phyloP scores from a whole-genome alignment of 2,888 invertebrate genomes.

The Papilio gigon region DNA sequence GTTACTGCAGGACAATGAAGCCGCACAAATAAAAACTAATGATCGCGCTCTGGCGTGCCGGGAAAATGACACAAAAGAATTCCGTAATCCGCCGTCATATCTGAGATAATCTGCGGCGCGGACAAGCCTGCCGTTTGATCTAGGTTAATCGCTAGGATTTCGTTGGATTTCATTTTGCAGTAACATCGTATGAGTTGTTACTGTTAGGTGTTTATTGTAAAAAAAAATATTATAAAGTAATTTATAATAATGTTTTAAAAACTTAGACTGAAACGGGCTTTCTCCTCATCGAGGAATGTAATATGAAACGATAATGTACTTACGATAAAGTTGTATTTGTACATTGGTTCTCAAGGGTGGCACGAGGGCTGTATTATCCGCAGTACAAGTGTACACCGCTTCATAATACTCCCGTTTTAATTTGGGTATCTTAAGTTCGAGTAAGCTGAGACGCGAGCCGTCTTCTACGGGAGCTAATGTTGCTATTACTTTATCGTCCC shows the following conservation, averaged over 20 bases:
- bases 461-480: conserved; percentile 69
- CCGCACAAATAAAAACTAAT: conserved; percentile 52
- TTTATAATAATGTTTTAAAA: not conserved
- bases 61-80: conserved; percentile 51
- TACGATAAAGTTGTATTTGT: conserved; percentile 86
- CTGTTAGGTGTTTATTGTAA: conserved; percentile 5
- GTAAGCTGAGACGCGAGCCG: conserved; percentile 62
- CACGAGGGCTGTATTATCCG: conserved; percentile 86
- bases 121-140: conserved; percentile 46
- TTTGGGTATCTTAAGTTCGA: conserved; percentile 69
- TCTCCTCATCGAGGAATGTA: too few relatives aligned
- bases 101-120: conserved; percentile 48
- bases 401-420: conserved; percentile 85
- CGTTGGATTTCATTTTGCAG: conserved; percentile 43
- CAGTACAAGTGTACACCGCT: conserved; percentile 87
- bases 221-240: not conserved
- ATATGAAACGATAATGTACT: too few relatives aligned
- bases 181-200: conserved; percentile 29
- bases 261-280: too few relatives aligned
- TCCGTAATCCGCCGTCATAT: conserved; percentile 50
- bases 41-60: conserved; percentile 44
- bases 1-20: conserved; percentile 49
- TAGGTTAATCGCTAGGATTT: conserved; percentile 50
- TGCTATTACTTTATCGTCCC: conserved; percentile 73
- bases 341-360: conserved; percentile 85